These are phyloP conservation scores for Oplegnathus fasciatus DNA, from an alignment of 2,113 vertebrate species.

Conservation along the genomic window DNA sequence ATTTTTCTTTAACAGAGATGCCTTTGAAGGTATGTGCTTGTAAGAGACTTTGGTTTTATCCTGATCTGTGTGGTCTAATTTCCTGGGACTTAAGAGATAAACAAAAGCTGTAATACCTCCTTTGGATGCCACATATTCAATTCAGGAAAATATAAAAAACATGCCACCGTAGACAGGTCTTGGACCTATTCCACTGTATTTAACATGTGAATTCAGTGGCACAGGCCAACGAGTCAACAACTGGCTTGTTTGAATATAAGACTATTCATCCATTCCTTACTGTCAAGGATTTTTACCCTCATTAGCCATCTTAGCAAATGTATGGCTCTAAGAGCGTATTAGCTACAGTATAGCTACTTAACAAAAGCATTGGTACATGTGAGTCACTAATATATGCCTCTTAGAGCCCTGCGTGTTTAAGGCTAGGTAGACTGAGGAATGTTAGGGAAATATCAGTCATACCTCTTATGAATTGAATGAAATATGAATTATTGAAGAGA, in stretches of 20 bases:
- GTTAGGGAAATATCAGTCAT: slow-evolving; percentile 7
- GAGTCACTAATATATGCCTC: slow-evolving; percentile 28
- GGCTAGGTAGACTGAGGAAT: neutral
- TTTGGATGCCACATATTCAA: neutral
- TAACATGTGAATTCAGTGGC: neutral
- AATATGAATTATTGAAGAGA: slow-evolving; percentile 52
- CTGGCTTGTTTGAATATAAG: neutral
- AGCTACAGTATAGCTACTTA: slow-evolving; percentile 49
- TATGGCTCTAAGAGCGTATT: slow-evolving; percentile 36
- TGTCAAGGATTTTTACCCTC: slow-evolving; percentile 19
- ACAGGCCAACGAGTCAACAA: neutral
- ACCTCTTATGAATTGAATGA: slow-evolving; percentile 15
- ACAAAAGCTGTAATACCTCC: neutral
- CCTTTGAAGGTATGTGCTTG: neutral
- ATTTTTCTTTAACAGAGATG: neutral
- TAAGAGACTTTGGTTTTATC: neutral
- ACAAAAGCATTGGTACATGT: slow-evolving; percentile 20
- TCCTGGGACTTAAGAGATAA: slow-evolving; percentile 4
- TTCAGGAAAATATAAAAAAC: neutral
- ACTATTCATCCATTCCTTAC: slow-evolving; percentile 6
- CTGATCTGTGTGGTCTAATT: neutral
- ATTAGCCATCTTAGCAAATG: slow-evolving; percentile 48
- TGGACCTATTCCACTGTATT: neutral
- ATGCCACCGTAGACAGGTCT: neutral
- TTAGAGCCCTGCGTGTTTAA: slow-evolving; percentile 3